Evolutionary conservation across 2,113 vertebrate species (phyloP), one percentile per base, ranked within the genome.

Genomic region (Melozone crissalis): DNA sequence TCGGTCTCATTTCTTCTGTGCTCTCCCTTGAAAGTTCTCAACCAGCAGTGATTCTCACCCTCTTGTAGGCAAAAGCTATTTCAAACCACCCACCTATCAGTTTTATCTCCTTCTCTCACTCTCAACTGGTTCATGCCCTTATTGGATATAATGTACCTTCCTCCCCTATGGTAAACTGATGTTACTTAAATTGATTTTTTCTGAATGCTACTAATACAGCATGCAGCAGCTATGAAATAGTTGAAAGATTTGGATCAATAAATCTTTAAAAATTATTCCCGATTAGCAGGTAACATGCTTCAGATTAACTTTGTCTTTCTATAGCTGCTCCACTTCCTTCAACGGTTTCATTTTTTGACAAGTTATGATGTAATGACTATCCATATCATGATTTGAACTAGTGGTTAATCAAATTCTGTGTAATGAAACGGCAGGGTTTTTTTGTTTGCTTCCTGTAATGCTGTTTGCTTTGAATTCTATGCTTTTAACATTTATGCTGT

Each of bases 401-500:
- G 52, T 75, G 44, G 27, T 46, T 86, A 81, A 84, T 86, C 72
- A 81, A 89, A 28, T 84, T 82, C 44, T 43, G 15, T 72, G 49
- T 39, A 84, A 69, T n/a, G 72, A 41, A 93, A 26, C 47, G 46
- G 30, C 46, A 59, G 47, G 8, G 1, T 13, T 72, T 93, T 92
- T 87, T 86, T 77, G 27, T 74, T 87, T 69, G 11, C 44, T 86
- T 91, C 57, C 16, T 90, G 30, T n/a, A 84, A 72, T 57, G 39
- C 37, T 84, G 51, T 85, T 87, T 90, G n/a, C 75, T 94, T 96
- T 94, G 57, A 84, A 86, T 81, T 84, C 59, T 80, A 7, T 83
- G 39, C 23, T 63, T 92, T 93, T 96, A 86, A 90, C 80, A 88
- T 90, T 88, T 84, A 20, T 78, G 35, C 23, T 75, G 31, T 75